phyloP scores from a whole-genome alignment of 2,113 vertebrate species.

The Rhynchopsitta pachyrhyncha region DNA sequence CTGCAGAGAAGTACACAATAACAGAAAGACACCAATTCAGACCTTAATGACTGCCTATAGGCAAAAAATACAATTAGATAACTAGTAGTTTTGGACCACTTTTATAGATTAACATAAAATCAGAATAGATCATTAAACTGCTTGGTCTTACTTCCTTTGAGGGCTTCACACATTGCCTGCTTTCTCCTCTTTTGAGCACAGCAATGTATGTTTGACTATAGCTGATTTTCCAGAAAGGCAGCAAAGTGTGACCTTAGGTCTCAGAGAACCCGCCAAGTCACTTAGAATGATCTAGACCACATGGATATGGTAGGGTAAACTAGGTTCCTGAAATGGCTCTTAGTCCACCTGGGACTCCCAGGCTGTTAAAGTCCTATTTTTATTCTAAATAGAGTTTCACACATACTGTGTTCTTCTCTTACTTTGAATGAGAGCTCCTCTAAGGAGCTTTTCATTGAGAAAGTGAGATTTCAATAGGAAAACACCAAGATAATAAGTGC shows the following conservation, averaged over 20 bases:
- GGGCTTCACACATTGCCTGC: background rate
- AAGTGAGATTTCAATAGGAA: background rate
- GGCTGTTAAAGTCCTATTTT: background rate
- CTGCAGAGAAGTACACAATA: background rate
- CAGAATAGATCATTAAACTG: background rate
- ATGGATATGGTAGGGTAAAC: background rate
- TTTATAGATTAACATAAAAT: background rate
- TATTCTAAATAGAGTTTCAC: background rate
- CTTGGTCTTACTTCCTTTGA: background rate
- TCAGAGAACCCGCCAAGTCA: background rate
- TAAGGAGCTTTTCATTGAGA: background rate
- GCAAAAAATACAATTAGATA: background rate
- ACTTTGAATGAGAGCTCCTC: background rate
- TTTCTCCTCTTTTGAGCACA: background rate
- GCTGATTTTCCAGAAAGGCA: background rate
- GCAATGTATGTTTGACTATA: background rate
- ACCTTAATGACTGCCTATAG: background rate
- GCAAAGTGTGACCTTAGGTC: background rate
- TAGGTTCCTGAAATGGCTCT: background rate
- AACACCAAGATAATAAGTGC: background rate
- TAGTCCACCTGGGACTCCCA: background rate
- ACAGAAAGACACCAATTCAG: background rate
- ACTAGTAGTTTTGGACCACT: background rate
- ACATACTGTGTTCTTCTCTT: background rate
- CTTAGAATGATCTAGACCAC: background rate